A percentile compares a stretch with the other conserved stretches of the same genome.
Evolutionary conservation across 35 echinoderm and acorn worm species (phyloP).

Genomic region (Heliocidaris erythrogramma): DNA sequence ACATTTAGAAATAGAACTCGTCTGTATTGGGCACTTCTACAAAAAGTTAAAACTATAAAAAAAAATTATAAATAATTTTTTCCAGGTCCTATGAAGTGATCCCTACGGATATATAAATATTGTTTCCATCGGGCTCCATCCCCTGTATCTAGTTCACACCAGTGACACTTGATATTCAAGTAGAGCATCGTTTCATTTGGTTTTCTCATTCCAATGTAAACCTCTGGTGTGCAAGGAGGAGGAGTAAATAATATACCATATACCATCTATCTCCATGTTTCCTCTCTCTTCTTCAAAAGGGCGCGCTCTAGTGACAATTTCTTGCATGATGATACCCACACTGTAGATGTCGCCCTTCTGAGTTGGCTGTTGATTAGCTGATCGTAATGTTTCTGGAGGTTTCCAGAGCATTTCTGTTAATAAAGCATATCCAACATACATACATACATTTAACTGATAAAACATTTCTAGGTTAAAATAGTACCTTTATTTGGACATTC

Average conservation of each 20-base stretch:
- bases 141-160: too few relatives aligned
- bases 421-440: neutral
- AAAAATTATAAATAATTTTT: too few relatives aligned
- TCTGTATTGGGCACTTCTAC: neutral
- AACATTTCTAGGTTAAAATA: too few relatives aligned
- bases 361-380: conserved; percentile 12
- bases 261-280: conserved; percentile 48
- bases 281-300: conserved; percentile 69
- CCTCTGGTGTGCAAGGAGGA: neutral
- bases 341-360: conserved; percentile 75
- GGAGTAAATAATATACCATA: neutral
- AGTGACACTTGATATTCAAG: too few relatives aligned
- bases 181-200: too few relatives aligned
- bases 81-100: too few relatives aligned
- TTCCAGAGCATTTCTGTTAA: conserved; percentile 47
- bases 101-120: too few relatives aligned
- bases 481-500: too few relatives aligned
- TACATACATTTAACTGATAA: too few relatives aligned
- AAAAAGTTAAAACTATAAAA: neutral
- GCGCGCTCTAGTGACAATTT: conserved; percentile 65
- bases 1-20: neutral
- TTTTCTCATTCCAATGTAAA: neutral
- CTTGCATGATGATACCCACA: conserved; percentile 67
- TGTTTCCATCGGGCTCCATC: too few relatives aligned
- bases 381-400: conserved; percentile 43